phyloP scores from a whole-genome alignment of 2,113 vertebrate species.

The Thermophis baileyi region DNA sequence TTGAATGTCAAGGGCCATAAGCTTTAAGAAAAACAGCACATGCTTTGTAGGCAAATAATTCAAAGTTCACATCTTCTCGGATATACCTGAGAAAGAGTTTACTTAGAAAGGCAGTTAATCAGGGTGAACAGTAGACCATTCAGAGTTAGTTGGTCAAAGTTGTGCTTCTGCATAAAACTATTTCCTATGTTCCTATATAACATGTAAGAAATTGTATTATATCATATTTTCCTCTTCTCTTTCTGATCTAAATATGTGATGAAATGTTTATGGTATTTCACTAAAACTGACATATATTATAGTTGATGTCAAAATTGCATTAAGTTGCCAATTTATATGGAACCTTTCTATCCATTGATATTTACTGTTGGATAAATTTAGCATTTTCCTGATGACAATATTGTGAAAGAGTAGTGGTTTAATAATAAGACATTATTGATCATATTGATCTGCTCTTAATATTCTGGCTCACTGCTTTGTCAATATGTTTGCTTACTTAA shows the following conservation, averaged over 20 bases:
- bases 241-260: slow-evolving; percentile 1
- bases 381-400: slow-evolving; percentile 11
- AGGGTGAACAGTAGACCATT: not conserved
- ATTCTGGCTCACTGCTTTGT: slow-evolving; percentile 15
- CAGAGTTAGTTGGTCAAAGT: not conserved
- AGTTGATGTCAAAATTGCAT: not conserved
- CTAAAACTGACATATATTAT: not conserved
- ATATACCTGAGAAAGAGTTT: not conserved
- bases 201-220: not conserved
- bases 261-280: not conserved
- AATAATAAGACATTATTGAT: slow-evolving; percentile 9
- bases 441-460: slow-evolving; percentile 9
- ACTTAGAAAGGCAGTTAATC: not conserved
- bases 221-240: not conserved
- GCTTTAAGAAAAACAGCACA: not conserved
- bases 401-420: not conserved
- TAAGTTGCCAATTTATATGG: not conserved
- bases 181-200: not conserved
- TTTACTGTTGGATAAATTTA: slow-evolving; percentile 14
- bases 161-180: not conserved
- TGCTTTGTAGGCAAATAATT: no score
- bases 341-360: not conserved
- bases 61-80: not conserved
- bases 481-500: slow-evolving; percentile 30
- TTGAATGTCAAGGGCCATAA: not conserved